Percentiles rank a stretch among this genome's conserved stretches.
Conservation (phyloP, 2,797 vertebrate species). For the Sternotherus odoratus region DNA sequence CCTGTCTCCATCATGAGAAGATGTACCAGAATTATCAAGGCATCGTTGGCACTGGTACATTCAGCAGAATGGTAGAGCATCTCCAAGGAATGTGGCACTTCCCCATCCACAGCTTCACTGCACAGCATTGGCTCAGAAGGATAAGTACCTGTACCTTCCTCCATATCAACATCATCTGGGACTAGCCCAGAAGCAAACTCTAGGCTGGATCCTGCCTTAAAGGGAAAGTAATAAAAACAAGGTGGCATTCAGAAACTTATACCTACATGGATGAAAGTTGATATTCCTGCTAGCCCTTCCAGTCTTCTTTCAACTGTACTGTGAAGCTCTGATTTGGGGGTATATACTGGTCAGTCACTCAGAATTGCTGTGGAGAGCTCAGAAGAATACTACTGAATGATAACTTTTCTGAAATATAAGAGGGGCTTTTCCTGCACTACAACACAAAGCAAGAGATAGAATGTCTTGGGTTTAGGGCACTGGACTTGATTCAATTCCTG, state of each 20-base stretch:
- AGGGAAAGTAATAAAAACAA: slow-evolving; percentile 9
- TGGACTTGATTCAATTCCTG: neutral
- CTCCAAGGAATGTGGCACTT: slow-evolving; percentile 90
- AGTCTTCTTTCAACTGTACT: neutral
- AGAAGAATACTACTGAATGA: neutral
- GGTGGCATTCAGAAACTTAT: neutral
- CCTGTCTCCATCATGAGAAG: slow-evolving; percentile 95
- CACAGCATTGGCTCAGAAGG: slow-evolving; percentile 92
- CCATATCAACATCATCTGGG: slow-evolving; percentile 66
- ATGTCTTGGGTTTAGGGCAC: neutral
- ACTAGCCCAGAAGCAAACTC: slow-evolving; percentile 52
- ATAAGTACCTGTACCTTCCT: slow-evolving; percentile 66
- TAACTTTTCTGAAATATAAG: neutral
- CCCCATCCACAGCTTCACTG: slow-evolving; percentile 87
- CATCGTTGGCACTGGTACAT: slow-evolving; percentile 82
- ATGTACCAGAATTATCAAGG: slow-evolving; percentile 86
- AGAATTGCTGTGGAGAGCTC: neutral
- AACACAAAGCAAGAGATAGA: neutral
- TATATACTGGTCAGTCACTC: neutral
- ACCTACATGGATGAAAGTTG: neutral
- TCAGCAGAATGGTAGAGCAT: slow-evolving; percentile 85
- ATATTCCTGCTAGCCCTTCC: neutral
- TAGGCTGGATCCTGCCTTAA: slow-evolving; percentile 78
- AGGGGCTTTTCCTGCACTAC: neutral
- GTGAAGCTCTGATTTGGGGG: neutral